phyloP scores from a whole-genome alignment of 2,113 vertebrate genomes.

The Athene noctua region DNA sequence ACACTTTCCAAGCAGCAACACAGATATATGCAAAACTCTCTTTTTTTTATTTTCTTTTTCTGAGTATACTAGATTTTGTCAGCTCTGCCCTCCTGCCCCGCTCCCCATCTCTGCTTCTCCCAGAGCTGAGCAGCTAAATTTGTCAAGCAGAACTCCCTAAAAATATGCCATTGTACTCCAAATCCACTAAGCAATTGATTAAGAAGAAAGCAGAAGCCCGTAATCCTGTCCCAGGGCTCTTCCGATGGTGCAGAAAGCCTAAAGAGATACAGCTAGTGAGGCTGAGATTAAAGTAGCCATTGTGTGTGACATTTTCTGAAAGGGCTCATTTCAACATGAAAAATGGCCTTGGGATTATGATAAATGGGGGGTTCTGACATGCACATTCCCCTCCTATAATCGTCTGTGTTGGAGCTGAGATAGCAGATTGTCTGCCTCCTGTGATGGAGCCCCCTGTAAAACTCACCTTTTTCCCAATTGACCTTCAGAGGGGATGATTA shows the following conservation, averaged over 20 bases:
- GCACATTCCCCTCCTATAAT: slow-evolving; percentile 74
- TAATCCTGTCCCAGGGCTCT: slow-evolving; percentile 69
- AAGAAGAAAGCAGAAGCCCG: slow-evolving; percentile 56
- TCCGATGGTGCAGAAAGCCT: slow-evolving; percentile 6
- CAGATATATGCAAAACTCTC: background rate
- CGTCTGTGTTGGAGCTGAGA: slow-evolving; percentile 32
- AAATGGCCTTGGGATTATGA: slow-evolving; percentile 81
- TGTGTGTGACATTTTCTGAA: slow-evolving; percentile 80
- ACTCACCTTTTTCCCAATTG: slow-evolving; percentile 77
- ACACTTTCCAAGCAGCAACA: background rate
- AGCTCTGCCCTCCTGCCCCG: background rate
- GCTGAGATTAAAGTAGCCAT: slow-evolving; percentile 79
- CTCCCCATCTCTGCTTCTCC: background rate
- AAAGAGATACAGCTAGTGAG: slow-evolving; percentile 64
- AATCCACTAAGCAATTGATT: slow-evolving; percentile 55
- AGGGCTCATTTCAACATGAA: slow-evolving; percentile 81
- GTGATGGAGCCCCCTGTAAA: slow-evolving; percentile 72
- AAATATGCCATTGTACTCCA: slow-evolving; percentile 32
- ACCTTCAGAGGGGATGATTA: slow-evolving; percentile 85
- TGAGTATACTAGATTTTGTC: background rate
- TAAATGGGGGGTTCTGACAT: slow-evolving; percentile 85
- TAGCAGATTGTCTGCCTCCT: slow-evolving; percentile 37
- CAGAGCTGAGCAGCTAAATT: background rate
- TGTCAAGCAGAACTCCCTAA: background rate
- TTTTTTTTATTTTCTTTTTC: background rate